phyloP scores from a whole-genome alignment of 2,113 vertebrate genomes.

The Suncus etruscus region DNA sequence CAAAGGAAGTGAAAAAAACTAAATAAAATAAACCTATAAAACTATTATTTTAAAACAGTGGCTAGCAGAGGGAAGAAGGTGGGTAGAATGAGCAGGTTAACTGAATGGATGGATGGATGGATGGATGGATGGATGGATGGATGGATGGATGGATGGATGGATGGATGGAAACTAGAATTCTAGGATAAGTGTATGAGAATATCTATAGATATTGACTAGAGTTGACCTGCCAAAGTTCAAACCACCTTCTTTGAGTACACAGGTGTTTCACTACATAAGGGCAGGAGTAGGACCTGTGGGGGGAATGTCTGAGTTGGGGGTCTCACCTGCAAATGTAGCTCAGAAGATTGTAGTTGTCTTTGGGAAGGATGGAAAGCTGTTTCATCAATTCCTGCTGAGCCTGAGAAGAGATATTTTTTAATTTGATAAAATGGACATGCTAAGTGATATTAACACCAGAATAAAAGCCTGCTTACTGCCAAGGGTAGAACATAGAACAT shows the following conservation, averaged over 20 bases:
- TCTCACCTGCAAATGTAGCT: conserved; percentile 96
- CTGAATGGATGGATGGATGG: too few relatives aligned
- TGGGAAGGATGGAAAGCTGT: conserved; percentile 93
- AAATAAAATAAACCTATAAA: background rate
- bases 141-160: too few relatives aligned
- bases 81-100: too few relatives aligned
- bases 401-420: conserved; percentile 81
- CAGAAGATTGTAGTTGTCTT: conserved; percentile 95
- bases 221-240: background rate
- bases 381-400: conserved; percentile 91
- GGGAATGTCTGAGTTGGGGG: background rate
- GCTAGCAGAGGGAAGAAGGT: background rate
- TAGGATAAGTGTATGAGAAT: background rate
- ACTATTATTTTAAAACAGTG: background rate
- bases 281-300: background rate
- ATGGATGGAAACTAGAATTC: background rate
- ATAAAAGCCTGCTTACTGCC: background rate
- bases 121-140: too few relatives aligned
- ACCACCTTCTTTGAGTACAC: background rate
- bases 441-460: background rate
- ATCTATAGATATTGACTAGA: background rate
- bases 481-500: background rate
- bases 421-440: background rate
- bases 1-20: background rate
- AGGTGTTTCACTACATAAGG: background rate